phyloP scores from a whole-genome alignment of 2,888 invertebrate genomes.

The Netelia melanura region DNA sequence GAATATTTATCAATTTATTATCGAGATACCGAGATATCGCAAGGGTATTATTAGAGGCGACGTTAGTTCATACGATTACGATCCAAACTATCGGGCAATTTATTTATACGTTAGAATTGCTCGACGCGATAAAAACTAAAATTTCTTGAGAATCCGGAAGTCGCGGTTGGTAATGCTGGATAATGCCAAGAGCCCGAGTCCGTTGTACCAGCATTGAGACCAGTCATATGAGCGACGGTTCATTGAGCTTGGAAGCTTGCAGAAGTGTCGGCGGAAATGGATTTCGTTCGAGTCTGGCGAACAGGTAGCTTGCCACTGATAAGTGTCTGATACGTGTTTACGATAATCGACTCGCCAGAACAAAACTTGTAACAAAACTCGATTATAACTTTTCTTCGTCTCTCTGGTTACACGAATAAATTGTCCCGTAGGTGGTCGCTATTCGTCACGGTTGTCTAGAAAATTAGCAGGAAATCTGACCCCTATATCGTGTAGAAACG shows the following conservation, averaged over 20 bases:
- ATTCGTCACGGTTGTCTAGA: background rate
- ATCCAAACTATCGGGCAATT: background rate
- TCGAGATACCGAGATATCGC: too few species aligned
- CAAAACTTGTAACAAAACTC: constrained; percentile 5
- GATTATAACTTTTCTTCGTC: background rate
- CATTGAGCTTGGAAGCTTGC: constrained; percentile 34
- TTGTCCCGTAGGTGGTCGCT: background rate
- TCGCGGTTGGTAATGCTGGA: background rate
- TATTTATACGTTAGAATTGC: background rate
- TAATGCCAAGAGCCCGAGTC: background rate
- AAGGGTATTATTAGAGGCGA: too few species aligned
- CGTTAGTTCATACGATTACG: background rate
- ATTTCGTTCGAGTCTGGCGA: constrained; percentile 52
- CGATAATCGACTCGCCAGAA: constrained; percentile 11
- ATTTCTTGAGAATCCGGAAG: constrained; percentile 10
- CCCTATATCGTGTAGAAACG: background rate
- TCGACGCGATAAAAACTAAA: background rate
- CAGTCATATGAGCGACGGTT: constrained; percentile 24
- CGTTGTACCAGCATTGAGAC: constrained; percentile 15
- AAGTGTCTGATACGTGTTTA: background rate
- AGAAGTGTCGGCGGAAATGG: constrained; percentile 48
- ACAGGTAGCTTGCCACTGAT: constrained; percentile 36
- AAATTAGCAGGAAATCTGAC: constrained; percentile 10
- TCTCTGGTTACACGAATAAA: background rate
- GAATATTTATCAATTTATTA: too few species aligned